Conservation (phyloP, 2,797 vertebrate genomes). For the Scolopax rusticola region DNA sequence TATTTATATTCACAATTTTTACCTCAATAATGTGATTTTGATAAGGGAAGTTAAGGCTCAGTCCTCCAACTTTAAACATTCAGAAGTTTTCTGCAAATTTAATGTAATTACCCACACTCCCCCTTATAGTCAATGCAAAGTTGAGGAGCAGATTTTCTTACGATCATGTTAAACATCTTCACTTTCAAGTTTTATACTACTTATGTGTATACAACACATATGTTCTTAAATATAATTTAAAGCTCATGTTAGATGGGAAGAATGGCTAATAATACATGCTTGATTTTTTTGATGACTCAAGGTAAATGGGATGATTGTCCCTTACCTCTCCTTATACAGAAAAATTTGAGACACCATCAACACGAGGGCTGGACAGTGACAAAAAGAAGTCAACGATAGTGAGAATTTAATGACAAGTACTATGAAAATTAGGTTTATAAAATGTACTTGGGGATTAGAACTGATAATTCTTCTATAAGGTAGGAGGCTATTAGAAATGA, state of each 20-base stretch:
- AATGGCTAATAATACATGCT: not conserved
- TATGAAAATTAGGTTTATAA: not conserved
- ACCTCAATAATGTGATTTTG: not conserved
- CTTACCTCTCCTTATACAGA: not conserved
- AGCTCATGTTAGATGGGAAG: fast-evolving
- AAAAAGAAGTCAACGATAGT: not conserved
- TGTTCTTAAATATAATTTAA: not conserved
- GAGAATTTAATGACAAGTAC: not conserved
- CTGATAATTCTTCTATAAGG: not conserved
- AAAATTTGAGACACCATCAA: not conserved
- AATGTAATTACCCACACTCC: not conserved
- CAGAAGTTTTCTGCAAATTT: not conserved
- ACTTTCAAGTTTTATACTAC: not conserved
- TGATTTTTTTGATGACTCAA: not conserved
- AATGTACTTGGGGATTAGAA: not conserved
- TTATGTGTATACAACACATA: not conserved
- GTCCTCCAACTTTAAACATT: not conserved
- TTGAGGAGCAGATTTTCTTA: not conserved
- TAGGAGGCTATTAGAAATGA: not conserved
- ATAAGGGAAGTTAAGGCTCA: not conserved
- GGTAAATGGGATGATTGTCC: not conserved
- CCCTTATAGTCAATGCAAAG: not conserved
- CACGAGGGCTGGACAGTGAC: not conserved
- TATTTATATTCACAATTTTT: not conserved
- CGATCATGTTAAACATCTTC: not conserved